phyloP scores from a whole-genome alignment of 2,888 invertebrate species.

The Torymus aiolomorphi region DNA sequence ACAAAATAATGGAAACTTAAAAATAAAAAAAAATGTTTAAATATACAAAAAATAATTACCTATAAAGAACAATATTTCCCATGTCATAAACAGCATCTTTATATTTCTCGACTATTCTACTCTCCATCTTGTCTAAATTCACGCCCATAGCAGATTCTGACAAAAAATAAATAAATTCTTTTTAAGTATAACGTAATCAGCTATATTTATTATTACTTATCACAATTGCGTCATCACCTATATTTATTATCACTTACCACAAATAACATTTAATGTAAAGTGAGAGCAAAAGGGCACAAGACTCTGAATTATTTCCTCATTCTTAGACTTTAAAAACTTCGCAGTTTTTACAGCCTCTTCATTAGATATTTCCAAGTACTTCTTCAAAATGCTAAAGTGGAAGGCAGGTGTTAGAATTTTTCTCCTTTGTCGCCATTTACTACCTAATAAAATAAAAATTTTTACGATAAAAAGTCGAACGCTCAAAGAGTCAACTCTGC shows the following conservation, averaged over 20 bases:
- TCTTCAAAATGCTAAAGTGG: slow-evolving; percentile 56
- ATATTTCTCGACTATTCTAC: slow-evolving; percentile 25
- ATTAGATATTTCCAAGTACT: slow-evolving; percentile 55
- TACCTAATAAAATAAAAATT: slow-evolving; percentile 17
- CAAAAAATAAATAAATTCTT: too few relatives aligned
- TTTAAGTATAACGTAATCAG: too few relatives aligned
- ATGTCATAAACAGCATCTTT: slow-evolving; percentile 46
- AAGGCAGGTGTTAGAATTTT: slow-evolving; percentile 60
- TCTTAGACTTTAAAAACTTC: slow-evolving; percentile 48
- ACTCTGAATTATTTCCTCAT: slow-evolving; percentile 43
- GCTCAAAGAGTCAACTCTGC: too few relatives aligned
- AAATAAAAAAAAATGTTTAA: neutral
- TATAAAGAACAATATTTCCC: slow-evolving; percentile 40
- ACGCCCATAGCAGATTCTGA: slow-evolving; percentile 57
- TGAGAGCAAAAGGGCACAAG: slow-evolving; percentile 55
- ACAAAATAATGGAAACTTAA: neutral
- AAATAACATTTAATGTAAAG: slow-evolving; percentile 59
- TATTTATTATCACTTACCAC: slow-evolving; percentile 47
- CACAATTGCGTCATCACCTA: slow-evolving; percentile 50
- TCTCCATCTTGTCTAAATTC: slow-evolving; percentile 35
- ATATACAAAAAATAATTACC: slow-evolving; percentile 24
- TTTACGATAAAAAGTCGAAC: too few relatives aligned
- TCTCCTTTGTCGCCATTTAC: slow-evolving; percentile 57
- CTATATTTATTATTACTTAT: slow-evolving; percentile 28
- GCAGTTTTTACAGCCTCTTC: slow-evolving; percentile 49